A percentile compares a stretch with the other conserved stretches of the same genome.
phyloP scores from a whole-genome alignment of 1,140 invertebrate species.

The Heliconius hermathena region DNA sequence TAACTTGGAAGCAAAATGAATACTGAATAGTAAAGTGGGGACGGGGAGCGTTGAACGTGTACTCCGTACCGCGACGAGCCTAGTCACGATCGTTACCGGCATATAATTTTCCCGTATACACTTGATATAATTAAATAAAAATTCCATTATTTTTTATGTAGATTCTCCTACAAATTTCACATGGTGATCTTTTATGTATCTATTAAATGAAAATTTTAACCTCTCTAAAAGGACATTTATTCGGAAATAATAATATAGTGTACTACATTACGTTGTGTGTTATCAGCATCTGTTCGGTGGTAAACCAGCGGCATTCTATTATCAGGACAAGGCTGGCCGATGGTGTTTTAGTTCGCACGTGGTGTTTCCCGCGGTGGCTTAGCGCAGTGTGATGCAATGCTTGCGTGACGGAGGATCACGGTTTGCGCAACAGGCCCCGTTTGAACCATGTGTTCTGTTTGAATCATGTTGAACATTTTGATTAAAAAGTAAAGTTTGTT shows the following conservation, averaged over 20 bases:
- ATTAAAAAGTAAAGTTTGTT: slow-evolving; percentile 23
- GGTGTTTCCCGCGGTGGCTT: slow-evolving; percentile 63
- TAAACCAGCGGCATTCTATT: slow-evolving; percentile 47
- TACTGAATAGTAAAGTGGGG: slow-evolving; percentile 75
- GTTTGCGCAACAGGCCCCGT: slow-evolving; percentile 34
- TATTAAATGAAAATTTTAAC: slow-evolving; percentile 63
- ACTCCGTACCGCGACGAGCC: slow-evolving; percentile 40
- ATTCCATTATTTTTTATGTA: background rate
- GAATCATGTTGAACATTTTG: slow-evolving; percentile 26
- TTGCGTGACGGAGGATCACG: slow-evolving; percentile 62
- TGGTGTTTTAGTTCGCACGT: slow-evolving; percentile 63
- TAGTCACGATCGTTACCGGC: slow-evolving; percentile 55
- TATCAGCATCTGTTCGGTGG: slow-evolving; percentile 59
- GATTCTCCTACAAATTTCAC: background rate
- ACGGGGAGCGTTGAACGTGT: slow-evolving; percentile 59
- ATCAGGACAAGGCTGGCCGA: slow-evolving; percentile 56
- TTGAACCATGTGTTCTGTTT: slow-evolving; percentile 29
- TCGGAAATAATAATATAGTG: slow-evolving; percentile 46
- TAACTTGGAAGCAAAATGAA: slow-evolving; percentile 68
- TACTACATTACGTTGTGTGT: slow-evolving; percentile 40
- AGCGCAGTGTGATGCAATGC: slow-evolving; percentile 75
- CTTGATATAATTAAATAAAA: slow-evolving; percentile 13
- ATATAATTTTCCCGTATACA: slow-evolving; percentile 28
- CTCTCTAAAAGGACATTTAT: slow-evolving; percentile 43
- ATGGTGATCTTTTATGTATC: background rate